A percentile compares a stretch with the other conserved stretches of the same genome.
Conservation (phyloP, 2,797 vertebrate species). For the Acomys russatus region DNA sequence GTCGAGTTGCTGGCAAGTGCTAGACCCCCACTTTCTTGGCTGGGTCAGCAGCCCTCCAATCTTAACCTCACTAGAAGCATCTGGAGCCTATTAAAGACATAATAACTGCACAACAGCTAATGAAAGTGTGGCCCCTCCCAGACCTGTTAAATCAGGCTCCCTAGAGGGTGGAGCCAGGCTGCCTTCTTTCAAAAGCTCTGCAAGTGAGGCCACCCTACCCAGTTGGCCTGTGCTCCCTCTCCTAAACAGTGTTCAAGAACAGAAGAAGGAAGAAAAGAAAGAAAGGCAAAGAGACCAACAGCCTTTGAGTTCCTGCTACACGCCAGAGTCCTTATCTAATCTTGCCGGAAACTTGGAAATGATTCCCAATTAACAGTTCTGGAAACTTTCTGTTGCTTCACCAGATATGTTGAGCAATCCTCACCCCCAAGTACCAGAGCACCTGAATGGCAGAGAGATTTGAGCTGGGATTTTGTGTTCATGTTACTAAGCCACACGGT, state of each 20-base stretch:
- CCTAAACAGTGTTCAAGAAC: not conserved
- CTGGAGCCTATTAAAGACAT: constrained; percentile 67
- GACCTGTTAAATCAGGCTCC: constrained; percentile 33
- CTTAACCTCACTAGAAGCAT: constrained; percentile 34
- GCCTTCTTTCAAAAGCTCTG: not conserved
- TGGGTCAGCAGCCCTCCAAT: not conserved
- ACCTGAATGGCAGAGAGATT: not conserved
- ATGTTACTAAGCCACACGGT: not conserved
- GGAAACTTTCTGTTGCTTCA: constrained; percentile 58
- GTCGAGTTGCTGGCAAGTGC: not conserved
- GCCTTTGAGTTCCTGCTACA: not conserved
- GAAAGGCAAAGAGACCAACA: not conserved
- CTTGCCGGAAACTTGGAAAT: not conserved
- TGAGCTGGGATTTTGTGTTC: not conserved
- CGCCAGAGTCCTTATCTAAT: not conserved
- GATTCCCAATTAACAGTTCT: constrained; percentile 39
- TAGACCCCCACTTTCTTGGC: not conserved
- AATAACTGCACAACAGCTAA: not conserved
- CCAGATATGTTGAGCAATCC: not conserved
- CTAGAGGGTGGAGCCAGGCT: constrained; percentile 22
- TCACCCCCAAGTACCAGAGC: not conserved
- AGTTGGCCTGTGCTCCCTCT: not conserved
- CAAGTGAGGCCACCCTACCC: not conserved
- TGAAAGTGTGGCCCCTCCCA: not conserved
- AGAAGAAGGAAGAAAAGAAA: not conserved